These are phyloP conservation scores for Sialia sialis DNA, from an alignment of 2,113 vertebrate species.

Conservation along the genomic window DNA sequence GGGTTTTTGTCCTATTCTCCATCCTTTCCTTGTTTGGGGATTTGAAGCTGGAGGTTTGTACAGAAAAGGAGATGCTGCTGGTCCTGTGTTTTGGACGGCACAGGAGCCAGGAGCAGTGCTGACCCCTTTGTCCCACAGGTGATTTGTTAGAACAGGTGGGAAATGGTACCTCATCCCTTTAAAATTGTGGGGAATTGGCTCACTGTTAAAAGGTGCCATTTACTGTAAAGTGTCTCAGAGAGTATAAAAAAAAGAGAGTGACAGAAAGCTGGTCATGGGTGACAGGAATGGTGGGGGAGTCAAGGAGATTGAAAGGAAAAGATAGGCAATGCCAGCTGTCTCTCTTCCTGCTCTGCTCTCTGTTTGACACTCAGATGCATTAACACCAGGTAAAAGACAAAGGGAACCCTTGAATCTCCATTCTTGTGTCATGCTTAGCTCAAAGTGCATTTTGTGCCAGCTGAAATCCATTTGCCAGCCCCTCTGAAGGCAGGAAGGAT, in stretches of 20 bases:
- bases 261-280: neutral
- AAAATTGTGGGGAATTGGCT: neutral
- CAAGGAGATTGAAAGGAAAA: neutral
- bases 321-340: neutral
- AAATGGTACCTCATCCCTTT: neutral
- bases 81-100: neutral
- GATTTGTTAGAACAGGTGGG: neutral
- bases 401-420: neutral
- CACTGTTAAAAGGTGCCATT: neutral
- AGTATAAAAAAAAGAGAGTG: neutral
- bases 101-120: neutral
- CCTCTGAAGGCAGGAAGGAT: neutral
- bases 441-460: neutral
- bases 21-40: neutral
- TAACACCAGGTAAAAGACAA: neutral
- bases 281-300: neutral
- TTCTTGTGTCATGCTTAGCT: neutral
- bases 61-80: neutral
- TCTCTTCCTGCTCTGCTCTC: neutral
- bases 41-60: neutral
- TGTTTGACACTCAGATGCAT: neutral
- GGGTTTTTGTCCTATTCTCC: neutral
- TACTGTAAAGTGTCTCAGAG: neutral
- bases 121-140: neutral
- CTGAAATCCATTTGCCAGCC: neutral